Evolutionary conservation across 2,797 vertebrate species (phyloP).

Genomic region (Macrochelys suwanniensis): DNA sequence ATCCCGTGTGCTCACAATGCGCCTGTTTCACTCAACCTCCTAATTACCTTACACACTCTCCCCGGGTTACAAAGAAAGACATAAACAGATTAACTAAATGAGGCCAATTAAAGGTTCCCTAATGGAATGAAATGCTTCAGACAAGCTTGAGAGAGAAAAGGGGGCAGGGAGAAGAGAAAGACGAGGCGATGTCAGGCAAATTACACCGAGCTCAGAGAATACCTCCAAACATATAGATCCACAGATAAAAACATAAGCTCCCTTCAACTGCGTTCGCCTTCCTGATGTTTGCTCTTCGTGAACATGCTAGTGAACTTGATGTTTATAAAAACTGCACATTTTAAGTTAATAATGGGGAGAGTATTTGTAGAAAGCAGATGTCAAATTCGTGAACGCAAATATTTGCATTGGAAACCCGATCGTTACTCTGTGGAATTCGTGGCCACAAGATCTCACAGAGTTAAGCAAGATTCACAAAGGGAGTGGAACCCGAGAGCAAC

Average conservation of each 20-base stretch:
- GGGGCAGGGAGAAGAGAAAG: conserved; percentile 48
- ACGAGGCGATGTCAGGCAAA: conserved; percentile 23
- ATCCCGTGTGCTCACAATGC: background rate
- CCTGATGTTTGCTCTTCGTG: background rate
- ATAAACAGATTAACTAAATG: conserved; percentile 80
- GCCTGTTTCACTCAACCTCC: conserved; percentile 74
- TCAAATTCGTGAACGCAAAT: background rate
- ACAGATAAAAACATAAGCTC: background rate
- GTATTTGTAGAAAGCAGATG: background rate
- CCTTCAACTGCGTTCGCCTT: background rate
- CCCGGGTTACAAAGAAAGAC: conserved; percentile 75
- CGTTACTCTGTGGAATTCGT: background rate
- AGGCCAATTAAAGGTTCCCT: conserved; percentile 80
- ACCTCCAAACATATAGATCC: background rate
- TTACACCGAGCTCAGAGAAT: background rate
- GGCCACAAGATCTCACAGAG: background rate
- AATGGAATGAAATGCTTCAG: conserved; percentile 79
- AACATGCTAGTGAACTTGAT: background rate
- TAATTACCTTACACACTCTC: conserved; percentile 79
- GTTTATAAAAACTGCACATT: background rate
- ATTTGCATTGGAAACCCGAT: background rate
- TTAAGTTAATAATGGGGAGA: background rate
- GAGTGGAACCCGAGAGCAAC: background rate
- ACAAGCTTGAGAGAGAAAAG: conserved; percentile 59
- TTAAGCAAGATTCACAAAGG: background rate